Evolutionary conservation across 2,797 vertebrate genomes (phyloP), one percentile per base, ranked within the genome.

Genomic region (Aphelocoma californica): DNA sequence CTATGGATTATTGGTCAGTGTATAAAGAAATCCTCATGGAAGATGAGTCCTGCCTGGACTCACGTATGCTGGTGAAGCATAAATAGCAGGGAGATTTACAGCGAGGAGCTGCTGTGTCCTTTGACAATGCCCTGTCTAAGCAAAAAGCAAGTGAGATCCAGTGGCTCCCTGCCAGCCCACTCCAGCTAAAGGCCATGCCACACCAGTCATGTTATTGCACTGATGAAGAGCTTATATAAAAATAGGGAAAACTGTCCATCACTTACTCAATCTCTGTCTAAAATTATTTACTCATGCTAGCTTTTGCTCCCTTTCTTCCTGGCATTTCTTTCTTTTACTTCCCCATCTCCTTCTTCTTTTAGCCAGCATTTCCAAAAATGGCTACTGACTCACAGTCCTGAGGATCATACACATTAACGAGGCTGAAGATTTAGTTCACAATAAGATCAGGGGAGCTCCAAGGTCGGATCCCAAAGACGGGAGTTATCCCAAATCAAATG

Each of bases 31-130:
- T 50, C 73, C 82, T 85, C 69, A 61, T 65, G 70, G 93, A 94
- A 96, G 81, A 95, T 29, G 77, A 86, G 24, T 73, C 92, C 77
- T 95, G 91, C 95, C 85, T 91, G 84, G 60, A 81, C 81, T 84
- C 19, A 6, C 6, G 4, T 61, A 65, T 0, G 4, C 72, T 50
- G 71, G 54, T 73, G 64, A 44, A 81, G 86, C 84, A 96, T 95
- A 96, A 97, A 97, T 23, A 97, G 96, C 96, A 94, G 93, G 3
- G 28, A 95, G 94, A 92, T 89, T 94, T 93, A 91, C 56, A 80
- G 91, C 15, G 1, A 95, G 44, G 92, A 93, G 73, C 94, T 60
- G 31, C 88, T 10, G 12, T 32, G 85, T 85, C 86, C 91, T 94
- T 88, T 96, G 94, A 96, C 93, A 94, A 34, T 66, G 79, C 40